These are phyloP conservation scores for Macrobrachium rosenbergii DNA, from an alignment of 1,140 invertebrate species.

Conservation along the genomic window DNA sequence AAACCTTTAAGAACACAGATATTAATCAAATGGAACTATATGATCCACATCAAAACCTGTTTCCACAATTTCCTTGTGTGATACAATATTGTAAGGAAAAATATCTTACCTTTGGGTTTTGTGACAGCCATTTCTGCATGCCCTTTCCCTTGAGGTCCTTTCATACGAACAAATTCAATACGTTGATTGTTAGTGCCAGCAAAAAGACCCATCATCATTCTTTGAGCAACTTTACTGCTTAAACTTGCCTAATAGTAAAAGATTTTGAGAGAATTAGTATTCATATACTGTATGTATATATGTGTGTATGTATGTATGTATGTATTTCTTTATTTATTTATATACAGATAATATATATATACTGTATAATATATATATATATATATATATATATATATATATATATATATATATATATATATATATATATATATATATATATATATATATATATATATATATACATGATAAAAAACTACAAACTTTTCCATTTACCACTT, in stretches of 20 bases:
- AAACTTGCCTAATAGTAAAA: slow-evolving; percentile 84
- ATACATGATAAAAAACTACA: background rate
- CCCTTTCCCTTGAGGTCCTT: slow-evolving; percentile 95
- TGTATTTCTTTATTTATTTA: background rate
- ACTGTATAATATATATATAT: background rate
- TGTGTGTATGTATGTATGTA: background rate
- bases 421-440: background rate
- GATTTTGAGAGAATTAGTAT: slow-evolving; percentile 57
- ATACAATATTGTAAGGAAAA: background rate
- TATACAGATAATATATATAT: slow-evolving; percentile 3
- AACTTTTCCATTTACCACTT: too few species aligned
- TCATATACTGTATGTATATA: too few species aligned
- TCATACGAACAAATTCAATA: slow-evolving; percentile 98
- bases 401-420: background rate
- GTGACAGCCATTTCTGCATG: slow-evolving; percentile 98
- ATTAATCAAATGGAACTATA: background rate
- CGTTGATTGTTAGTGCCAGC: slow-evolving; percentile 83
- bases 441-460: slow-evolving; percentile 17
- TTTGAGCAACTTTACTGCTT: slow-evolving; percentile 93
- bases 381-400: background rate
- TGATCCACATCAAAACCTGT: too few species aligned
- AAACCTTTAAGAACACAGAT: background rate
- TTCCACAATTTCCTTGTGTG: too few species aligned
- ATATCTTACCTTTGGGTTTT: slow-evolving; percentile 80
- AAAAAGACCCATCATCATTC: slow-evolving; percentile 95